Percentiles rank a stretch among this genome's conserved stretches.
Evolutionary conservation across 2,797 vertebrate genomes (phyloP).

Genomic region (Sebastes variabilis): DNA sequence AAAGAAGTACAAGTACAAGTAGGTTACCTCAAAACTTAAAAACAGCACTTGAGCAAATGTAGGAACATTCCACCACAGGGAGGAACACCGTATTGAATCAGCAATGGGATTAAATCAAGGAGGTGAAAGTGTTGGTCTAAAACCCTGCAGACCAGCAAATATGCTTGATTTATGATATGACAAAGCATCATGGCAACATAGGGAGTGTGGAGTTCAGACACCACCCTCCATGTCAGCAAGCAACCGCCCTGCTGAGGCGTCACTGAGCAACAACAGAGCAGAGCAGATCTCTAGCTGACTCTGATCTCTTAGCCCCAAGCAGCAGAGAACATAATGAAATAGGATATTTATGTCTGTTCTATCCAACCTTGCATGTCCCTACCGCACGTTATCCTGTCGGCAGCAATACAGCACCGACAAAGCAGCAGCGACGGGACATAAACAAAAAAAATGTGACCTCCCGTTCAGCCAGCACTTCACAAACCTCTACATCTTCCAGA

Average conservation of each 20-base stretch:
- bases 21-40: neutral
- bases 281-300: neutral
- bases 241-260: neutral
- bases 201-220: neutral
- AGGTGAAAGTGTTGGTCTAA: neutral
- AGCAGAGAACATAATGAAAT: neutral
- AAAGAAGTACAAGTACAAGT: neutral
- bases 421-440: slow-evolving; percentile 1
- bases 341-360: slow-evolving; percentile 4
- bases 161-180: neutral
- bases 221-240: neutral
- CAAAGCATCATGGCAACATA: neutral
- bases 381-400: neutral
- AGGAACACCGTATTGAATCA: neutral
- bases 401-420: slow-evolving; percentile 16
- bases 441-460: slow-evolving; percentile 27
- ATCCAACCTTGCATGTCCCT: slow-evolving; percentile 3
- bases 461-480: neutral
- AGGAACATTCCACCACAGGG: neutral
- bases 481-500: slow-evolving; percentile 6
- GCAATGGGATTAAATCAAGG: neutral
- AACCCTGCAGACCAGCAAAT: neutral
- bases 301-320: slow-evolving; percentile 1
- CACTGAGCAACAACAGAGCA: neutral
- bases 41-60: neutral